phyloP scores from a whole-genome alignment of 2,888 invertebrate genomes.

The Andrena dorsata region DNA sequence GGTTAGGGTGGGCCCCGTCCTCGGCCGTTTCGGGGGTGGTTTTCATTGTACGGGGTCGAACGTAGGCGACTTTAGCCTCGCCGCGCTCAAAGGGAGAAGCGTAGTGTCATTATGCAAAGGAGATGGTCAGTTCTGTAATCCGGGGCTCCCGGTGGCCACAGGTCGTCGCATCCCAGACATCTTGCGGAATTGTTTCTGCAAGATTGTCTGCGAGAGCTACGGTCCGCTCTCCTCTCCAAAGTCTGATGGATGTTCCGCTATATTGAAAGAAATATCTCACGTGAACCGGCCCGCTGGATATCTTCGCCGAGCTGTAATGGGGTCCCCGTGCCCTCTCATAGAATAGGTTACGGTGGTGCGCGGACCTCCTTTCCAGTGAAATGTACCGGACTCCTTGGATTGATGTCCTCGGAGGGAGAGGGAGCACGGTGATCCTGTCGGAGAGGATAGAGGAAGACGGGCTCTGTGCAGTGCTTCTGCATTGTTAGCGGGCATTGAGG shows the following conservation, averaged over 20 bases:
- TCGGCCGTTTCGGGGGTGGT: constrained; percentile 56
- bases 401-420: constrained; percentile 26
- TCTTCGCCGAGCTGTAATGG: constrained; percentile 25
- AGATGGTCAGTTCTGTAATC: constrained; percentile 84
- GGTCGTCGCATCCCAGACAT: constrained; percentile 83
- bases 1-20: constrained; percentile 33
- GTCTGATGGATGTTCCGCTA: constrained; percentile 83
- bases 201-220: constrained; percentile 69
- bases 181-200: constrained; percentile 80
- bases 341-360: background rate
- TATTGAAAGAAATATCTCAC: constrained; percentile 84
- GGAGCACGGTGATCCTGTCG: background rate
- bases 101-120: constrained; percentile 84
- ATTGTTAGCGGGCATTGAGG: too few relatives aligned
- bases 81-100: constrained; percentile 43
- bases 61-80: constrained; percentile 24
- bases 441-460: background rate
- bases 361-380: background rate
- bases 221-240: constrained; percentile 70
- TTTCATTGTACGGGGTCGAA: constrained; percentile 52
- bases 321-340: background rate
- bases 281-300: constrained; percentile 66
- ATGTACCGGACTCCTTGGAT: constrained; percentile 11
- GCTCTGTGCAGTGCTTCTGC: too few relatives aligned
- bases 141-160: constrained; percentile 74